Conservation (phyloP, 2,113 vertebrate species). For the Bubo bubo region DNA sequence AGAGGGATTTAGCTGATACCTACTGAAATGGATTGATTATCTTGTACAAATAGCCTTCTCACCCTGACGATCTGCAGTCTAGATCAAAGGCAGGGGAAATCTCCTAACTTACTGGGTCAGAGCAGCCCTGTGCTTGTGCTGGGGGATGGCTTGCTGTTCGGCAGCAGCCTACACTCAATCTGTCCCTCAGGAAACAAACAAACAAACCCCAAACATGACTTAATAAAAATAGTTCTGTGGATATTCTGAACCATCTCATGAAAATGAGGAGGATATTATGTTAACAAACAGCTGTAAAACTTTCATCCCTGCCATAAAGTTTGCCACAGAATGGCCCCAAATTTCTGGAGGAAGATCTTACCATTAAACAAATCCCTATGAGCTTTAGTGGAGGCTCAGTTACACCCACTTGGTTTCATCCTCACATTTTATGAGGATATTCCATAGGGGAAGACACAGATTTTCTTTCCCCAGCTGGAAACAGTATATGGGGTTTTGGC, state of each 20-base stretch:
- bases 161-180: neutral
- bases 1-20: neutral
- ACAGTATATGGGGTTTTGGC: neutral
- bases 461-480: neutral
- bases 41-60: neutral
- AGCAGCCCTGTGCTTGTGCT: neutral
- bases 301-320: neutral
- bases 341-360: neutral
- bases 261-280: neutral
- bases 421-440: neutral
- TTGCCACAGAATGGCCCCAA: neutral
- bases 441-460: neutral
- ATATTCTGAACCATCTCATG: neutral
- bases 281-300: constrained; percentile 37
- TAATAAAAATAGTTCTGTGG: neutral
- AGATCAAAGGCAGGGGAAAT: neutral
- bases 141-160: neutral
- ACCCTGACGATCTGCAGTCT: neutral
- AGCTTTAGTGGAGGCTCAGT: neutral
- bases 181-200: neutral
- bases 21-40: neutral
- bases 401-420: neutral
- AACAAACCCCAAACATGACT: neutral
- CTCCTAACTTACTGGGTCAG: accelerated
- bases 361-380: neutral